A percentile compares a stretch with the other conserved stretches of the same genome.
Evolutionary conservation across 1,140 invertebrate species (phyloP).

Genomic region (Anastrepha obliqua): DNA sequence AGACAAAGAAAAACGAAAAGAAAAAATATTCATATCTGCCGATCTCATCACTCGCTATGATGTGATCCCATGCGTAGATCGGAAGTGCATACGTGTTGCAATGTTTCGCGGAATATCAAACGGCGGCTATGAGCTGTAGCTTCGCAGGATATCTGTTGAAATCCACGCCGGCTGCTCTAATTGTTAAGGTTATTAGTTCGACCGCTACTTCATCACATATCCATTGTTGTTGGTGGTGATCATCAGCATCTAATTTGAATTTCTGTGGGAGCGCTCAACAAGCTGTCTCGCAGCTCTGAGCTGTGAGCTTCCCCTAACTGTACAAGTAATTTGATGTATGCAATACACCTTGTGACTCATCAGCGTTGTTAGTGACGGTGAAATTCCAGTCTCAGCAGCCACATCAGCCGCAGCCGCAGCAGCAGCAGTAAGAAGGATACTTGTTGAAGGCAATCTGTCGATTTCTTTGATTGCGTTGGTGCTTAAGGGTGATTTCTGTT

Average conservation of each 20-base stretch:
- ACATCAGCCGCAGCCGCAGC: background rate
- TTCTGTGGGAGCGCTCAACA: slow-evolving; percentile 23
- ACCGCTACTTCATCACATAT: slow-evolving; percentile 29
- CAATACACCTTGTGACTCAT: slow-evolving; percentile 42
- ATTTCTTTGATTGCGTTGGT: background rate
- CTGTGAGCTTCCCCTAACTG: background rate
- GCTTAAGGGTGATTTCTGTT: slow-evolving; percentile 20
- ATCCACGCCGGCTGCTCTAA: background rate
- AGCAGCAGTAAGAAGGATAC: background rate
- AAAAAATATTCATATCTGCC: slow-evolving; percentile 1
- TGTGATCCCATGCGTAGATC: slow-evolving; percentile 5
- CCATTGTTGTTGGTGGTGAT: background rate
- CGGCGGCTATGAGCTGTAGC: background rate
- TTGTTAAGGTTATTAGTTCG: background rate
- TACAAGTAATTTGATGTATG: slow-evolving; percentile 13
- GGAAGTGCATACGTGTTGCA: slow-evolving; percentile 45
- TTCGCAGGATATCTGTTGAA: background rate
- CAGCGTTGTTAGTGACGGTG: background rate
- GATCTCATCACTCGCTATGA: background rate
- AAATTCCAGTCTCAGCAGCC: too few species aligned
- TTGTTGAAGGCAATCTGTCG: slow-evolving; percentile 1
- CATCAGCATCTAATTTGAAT: slow-evolving; percentile 17
- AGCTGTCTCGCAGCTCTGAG: background rate
- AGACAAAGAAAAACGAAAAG: background rate
- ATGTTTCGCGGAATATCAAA: background rate